Conservation (phyloP, 2,797 vertebrate species). For the Cuniculus paca region DNA sequence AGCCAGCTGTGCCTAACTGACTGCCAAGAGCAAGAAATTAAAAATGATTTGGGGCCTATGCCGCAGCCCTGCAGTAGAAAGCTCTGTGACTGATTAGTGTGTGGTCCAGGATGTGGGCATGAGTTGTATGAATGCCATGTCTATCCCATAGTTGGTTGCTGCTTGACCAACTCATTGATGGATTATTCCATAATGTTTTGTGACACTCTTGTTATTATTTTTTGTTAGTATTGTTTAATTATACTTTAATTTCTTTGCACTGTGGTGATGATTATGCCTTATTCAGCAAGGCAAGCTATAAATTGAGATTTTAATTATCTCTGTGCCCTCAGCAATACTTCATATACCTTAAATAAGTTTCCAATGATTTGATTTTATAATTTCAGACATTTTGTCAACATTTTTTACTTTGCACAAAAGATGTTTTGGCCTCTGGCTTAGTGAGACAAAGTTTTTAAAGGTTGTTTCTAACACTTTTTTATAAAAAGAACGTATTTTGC, state of each 20-base stretch:
- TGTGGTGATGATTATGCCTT: background rate
- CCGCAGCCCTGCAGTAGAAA: background rate
- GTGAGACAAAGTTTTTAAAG: background rate
- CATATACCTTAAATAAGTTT: background rate
- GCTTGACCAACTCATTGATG: background rate
- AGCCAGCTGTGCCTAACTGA: conserved; percentile 59
- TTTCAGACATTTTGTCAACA: background rate
- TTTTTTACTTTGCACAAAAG: background rate
- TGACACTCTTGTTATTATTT: background rate
- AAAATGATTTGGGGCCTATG: conserved; percentile 7
- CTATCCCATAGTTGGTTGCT: background rate
- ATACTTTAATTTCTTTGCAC: conserved; percentile 4
- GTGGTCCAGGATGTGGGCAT: background rate
- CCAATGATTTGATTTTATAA: conserved; percentile 41
- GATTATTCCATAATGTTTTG: background rate
- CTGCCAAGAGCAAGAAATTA: conserved; percentile 50
- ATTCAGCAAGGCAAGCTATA: background rate
- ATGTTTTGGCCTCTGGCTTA: background rate
- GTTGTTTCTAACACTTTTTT: background rate
- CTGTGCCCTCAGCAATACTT: background rate
- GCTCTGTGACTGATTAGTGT: background rate
- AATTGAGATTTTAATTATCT: conserved; percentile 39
- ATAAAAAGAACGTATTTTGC: background rate
- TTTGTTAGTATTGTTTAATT: conserved; percentile 19
- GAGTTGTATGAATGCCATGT: background rate